Conservation (phyloP, 2,888 invertebrate genomes). For the Coelopa pilipes region DNA sequence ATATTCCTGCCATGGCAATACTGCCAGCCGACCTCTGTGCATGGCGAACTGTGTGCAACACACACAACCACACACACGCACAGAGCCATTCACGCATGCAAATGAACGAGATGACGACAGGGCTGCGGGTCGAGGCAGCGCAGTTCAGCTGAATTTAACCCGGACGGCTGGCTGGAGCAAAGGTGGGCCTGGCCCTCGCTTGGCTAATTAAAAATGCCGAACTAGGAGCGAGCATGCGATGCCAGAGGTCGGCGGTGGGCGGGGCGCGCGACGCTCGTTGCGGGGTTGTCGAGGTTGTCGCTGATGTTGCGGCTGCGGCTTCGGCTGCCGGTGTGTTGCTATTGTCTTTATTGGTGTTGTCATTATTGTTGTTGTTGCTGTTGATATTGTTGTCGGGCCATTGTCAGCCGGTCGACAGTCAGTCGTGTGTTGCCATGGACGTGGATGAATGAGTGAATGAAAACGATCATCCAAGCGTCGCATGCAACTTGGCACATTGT, state of each 20-base stretch:
- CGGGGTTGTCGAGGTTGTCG: constrained; percentile 14
- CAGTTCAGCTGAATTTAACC: constrained; percentile 26
- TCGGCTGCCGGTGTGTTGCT: no score
- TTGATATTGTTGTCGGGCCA: constrained; percentile 13
- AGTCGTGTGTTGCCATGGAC: background rate
- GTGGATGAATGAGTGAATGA: constrained; percentile 26
- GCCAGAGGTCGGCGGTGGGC: background rate
- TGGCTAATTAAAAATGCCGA: constrained; percentile 59
- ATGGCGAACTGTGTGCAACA: background rate
- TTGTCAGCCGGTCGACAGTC: background rate
- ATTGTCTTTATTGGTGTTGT: constrained; percentile 5
- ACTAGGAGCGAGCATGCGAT: constrained; percentile 42
- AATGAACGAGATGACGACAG: no score
- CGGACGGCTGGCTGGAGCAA: background rate
- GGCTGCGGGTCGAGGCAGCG: no score
- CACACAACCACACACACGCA: constrained; percentile 13
- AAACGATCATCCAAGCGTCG: constrained; percentile 51
- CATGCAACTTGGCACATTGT: constrained; percentile 56
- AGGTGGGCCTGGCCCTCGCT: no score
- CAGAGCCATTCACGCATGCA: constrained; percentile 19
- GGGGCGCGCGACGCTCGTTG: background rate
- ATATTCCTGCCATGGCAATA: constrained; percentile 41
- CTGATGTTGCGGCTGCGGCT: background rate
- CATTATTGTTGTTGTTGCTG: constrained; percentile 22
- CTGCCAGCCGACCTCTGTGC: constrained; percentile 2